Evolutionary conservation across 2,797 vertebrate genomes (phyloP).

Genomic region (Neoniphon sammara): DNA sequence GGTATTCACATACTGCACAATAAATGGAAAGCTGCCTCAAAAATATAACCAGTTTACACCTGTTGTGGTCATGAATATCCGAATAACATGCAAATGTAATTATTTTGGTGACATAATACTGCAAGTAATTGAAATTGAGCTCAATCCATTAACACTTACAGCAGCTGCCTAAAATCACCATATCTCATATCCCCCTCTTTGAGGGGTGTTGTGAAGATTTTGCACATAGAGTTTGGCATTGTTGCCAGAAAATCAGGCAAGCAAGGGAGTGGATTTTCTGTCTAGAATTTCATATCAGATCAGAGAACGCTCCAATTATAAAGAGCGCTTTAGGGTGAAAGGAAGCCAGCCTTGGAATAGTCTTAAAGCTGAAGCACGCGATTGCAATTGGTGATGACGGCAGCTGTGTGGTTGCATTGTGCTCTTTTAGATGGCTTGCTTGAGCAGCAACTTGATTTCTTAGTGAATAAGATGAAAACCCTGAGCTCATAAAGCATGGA

Average conservation of each 20-base stretch:
- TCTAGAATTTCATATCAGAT: not conserved
- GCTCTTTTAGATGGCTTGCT: too few species aligned
- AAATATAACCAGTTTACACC: not conserved
- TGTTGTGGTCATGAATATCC: not conserved
- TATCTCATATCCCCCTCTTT: too few species aligned
- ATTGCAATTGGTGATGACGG: too few species aligned
- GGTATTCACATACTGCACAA: too few species aligned
- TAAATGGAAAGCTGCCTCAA: too few species aligned
- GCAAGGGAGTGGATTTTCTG: not conserved
- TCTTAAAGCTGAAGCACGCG: too few species aligned
- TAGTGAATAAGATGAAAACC: not conserved
- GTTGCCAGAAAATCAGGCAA: not conserved
- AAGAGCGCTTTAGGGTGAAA: not conserved
- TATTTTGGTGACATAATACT: not conserved
- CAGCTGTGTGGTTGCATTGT: too few species aligned
- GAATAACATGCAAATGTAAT: conserved; percentile 8
- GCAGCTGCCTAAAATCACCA: too few species aligned
- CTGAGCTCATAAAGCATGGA: not conserved
- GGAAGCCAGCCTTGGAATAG: not conserved
- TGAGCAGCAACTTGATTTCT: too few species aligned
- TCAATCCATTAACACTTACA: not conserved
- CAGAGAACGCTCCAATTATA: conserved; percentile 6
- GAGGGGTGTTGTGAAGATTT: too few species aligned
- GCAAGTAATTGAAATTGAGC: conserved; percentile 2
- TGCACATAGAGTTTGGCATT: too few species aligned